A percentile compares a stretch with the other conserved stretches of the same genome.
Evolutionary conservation across 1,140 invertebrate genomes (phyloP).

Genomic region (Sitophilus oryzae): DNA sequence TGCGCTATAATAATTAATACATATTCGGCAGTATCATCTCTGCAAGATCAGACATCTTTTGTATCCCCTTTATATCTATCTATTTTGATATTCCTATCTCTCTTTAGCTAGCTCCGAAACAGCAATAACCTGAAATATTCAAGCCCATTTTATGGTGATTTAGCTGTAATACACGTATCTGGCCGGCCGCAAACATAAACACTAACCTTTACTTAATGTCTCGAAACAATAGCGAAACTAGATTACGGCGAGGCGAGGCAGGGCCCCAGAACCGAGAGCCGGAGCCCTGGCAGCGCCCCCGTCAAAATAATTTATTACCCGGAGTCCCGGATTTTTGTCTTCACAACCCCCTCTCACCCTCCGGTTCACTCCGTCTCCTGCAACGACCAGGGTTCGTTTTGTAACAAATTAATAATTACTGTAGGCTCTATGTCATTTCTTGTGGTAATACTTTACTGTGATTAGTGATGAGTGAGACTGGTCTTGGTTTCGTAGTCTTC

Average conservation of each 20-base stretch:
- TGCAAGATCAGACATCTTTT: conserved; percentile 5
- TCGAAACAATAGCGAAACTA: conserved; percentile 28
- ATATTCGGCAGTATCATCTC: not conserved
- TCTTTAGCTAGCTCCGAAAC: too few relatives aligned
- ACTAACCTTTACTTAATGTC: conserved; percentile 22
- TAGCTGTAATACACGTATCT: conserved; percentile 26
- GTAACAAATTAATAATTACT: too few relatives aligned
- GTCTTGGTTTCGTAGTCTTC: too few relatives aligned
- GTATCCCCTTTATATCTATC: too few relatives aligned
- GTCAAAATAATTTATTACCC: conserved; percentile 44
- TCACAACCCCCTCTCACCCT: conserved; percentile 30
- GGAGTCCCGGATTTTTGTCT: conserved; percentile 39
- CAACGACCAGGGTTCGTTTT: not conserved
- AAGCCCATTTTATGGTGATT: conserved; percentile 26
- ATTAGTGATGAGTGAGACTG: too few relatives aligned
- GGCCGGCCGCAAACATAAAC: conserved; percentile 23
- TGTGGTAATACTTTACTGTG: too few relatives aligned
- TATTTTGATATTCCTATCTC: too few relatives aligned
- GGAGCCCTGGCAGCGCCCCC: conserved; percentile 38
- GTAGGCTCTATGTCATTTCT: too few relatives aligned
- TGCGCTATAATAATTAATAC: conserved; percentile 1
- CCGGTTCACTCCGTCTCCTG: not conserved
- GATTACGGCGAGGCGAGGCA: conserved; percentile 23
- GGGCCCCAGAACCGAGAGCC: too few relatives aligned
- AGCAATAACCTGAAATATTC: conserved; percentile 15